Base-by-base conservation (phyloP, 2,888 invertebrate species). In the Hirtodrosophila confusa region DNA sequence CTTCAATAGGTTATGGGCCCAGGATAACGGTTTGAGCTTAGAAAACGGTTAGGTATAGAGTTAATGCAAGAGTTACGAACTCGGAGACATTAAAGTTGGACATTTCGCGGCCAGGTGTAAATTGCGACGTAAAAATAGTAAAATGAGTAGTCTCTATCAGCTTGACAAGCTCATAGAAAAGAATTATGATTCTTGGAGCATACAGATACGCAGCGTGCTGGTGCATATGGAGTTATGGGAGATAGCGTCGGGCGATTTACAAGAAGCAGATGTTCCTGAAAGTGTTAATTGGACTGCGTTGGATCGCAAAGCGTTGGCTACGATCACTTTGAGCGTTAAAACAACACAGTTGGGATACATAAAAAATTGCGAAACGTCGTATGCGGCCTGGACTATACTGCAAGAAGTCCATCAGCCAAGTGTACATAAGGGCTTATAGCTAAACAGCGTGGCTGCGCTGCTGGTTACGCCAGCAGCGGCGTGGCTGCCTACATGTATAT, bases 131-230 rank as follows among this genome's bases (percentile, higher is more conserved):
- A 17, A 27, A 4, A 27, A 27, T 27, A 27, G 4, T 6, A 27
- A 27, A 27, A 48, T 48, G 48, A 48, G 58, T 45, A 37, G 55
- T 39, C 35, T 67, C 39, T 67, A 61, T 24, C 66, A 61, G 55
- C 61, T 66, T 9, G 65, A 50, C 8, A 66, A 61, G 27, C 50
- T 66, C 35, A 50, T 55, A 45, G 60, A 55, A 11, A 60, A 61
- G 39, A 60, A 66, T 66, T 66, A 61, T 27, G 65, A 50, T 45
- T 47, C 66, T 45, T 66, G 61, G 51, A 51, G 61, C 47, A 61
- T 66, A 10, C 55, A 66, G 33, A 55, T 67, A 61, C 27, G 36
- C 17, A 50, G 65, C 43, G 51, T 56, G 31, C 43, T 61, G 50
- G 39, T 61, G 17, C 60, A 66, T 37, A 37, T 55, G 36, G 60